Conservation (phyloP, 2,113 vertebrate genomes). For the Coregonus clupeaformis region DNA sequence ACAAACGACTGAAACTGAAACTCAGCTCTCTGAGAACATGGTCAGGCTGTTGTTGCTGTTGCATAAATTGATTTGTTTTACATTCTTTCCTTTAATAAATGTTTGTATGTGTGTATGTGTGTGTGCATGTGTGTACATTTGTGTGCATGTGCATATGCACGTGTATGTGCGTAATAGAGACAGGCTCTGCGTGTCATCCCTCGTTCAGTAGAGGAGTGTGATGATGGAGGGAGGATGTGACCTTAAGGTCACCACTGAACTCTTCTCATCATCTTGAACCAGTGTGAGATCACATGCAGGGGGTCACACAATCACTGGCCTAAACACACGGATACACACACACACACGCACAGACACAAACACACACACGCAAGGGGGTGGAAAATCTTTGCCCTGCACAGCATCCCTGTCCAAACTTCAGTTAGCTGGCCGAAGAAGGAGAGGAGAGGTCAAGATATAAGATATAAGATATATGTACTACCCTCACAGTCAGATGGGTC, state of each 20-base stretch:
- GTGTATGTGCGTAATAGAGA: background rate
- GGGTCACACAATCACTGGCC: background rate
- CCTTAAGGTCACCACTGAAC: constrained; percentile 38
- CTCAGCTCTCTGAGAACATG: background rate
- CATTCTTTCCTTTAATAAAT: background rate
- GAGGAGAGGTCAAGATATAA: background rate
- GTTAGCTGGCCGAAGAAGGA: no score
- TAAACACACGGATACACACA: constrained; percentile 2
- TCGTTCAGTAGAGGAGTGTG: constrained; percentile 22
- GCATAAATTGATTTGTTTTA: no score
- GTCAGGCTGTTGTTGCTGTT: background rate
- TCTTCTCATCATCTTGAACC: constrained; percentile 50
- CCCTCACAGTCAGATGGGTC: background rate
- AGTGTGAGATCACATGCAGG: constrained; percentile 38
- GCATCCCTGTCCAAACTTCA: no score
- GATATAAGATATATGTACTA: background rate
- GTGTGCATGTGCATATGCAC: background rate
- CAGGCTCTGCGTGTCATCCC: constrained; percentile 26
- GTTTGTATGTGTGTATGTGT: constrained; percentile 10
- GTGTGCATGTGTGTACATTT: background rate
- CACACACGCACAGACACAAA: constrained; percentile 11
- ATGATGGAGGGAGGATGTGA: constrained; percentile 3
- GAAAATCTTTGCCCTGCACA: no score
- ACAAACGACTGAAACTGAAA: constrained; percentile 1
- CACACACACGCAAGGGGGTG: background rate